Evolutionary conservation across 2,113 vertebrate species (phyloP), one percentile per base, ranked within the genome.

Genomic region (Myrmecobius fasciatus): DNA sequence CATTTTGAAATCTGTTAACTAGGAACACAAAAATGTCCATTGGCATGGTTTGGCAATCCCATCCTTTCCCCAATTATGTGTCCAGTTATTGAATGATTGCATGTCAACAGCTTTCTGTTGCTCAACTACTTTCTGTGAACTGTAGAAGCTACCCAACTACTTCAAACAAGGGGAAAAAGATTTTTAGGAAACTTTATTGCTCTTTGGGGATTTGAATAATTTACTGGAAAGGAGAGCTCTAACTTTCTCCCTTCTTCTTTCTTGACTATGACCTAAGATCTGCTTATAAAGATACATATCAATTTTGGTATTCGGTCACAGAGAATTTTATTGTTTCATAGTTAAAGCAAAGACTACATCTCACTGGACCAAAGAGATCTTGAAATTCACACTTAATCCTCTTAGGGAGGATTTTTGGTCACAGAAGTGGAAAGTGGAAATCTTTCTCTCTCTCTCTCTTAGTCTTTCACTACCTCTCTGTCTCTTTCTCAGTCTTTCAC

Each of bases 271-370:
- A 94, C 91, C n/a, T 92, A 90, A 92, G 91, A 54, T 46, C 51
- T 91, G 83, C 28, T 60, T 90, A 91, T 46, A 8, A 53, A 94
- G 47, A 89, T 56, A 25, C 54, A 25, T 24, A 51, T 46, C 53
- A 95, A 17, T 91, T 83, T 94, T 52, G n/a, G 6, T 20, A 90
- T 92, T 91, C 47, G 31, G 6, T 89, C 22, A 93, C 11, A 95
- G 52, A 93, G n/a, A 3, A 49, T 95, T 47, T 43, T 51, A 47
- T 94, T 92, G 89, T 92, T 93, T 89, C 83, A 36, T 60, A 96
- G 92, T 20, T 26, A 94, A 95, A 96, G 47, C 49, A 92, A 95
- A 91, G 6, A 88, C 12, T 94, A 46, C 56, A 54, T 56, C 53
- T 91, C 17, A 56, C 88, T 53, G 52, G 28, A 95, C 26, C 53